Conservation (phyloP, 2,888 invertebrate species). For the Tolmerus cingulatus region DNA sequence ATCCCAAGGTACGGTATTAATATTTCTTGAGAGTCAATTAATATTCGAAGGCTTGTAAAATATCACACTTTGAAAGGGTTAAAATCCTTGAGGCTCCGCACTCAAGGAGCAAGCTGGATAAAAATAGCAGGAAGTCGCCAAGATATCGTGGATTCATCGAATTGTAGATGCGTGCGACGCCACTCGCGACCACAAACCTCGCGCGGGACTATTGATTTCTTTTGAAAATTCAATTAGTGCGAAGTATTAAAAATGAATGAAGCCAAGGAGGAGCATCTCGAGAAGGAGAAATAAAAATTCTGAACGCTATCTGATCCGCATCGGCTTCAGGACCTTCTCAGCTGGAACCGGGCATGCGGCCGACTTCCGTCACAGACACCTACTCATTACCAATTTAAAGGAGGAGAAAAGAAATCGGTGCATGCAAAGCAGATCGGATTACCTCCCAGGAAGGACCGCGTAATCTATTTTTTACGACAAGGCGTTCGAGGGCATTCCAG, state of each 20-base stretch:
- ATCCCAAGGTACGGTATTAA: background rate
- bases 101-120: background rate
- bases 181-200: background rate
- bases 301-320: background rate
- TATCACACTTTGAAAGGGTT: background rate
- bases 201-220: background rate
- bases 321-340: background rate
- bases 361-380: background rate
- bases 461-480: background rate
- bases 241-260: background rate
- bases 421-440: background rate
- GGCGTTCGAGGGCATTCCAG: background rate
- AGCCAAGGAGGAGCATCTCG: background rate
- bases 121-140: background rate
- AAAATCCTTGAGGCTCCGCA: background rate
- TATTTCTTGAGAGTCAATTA: background rate
- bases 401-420: background rate
- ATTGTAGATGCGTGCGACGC: background rate
- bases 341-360: background rate
- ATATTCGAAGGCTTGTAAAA: background rate
- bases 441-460: background rate
- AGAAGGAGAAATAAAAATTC: background rate
- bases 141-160: background rate
- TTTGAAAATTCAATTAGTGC: background rate
- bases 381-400: background rate